Evolutionary conservation across 2,797 vertebrate genomes (phyloP).

Genomic region (Gambelia wislizenii): DNA sequence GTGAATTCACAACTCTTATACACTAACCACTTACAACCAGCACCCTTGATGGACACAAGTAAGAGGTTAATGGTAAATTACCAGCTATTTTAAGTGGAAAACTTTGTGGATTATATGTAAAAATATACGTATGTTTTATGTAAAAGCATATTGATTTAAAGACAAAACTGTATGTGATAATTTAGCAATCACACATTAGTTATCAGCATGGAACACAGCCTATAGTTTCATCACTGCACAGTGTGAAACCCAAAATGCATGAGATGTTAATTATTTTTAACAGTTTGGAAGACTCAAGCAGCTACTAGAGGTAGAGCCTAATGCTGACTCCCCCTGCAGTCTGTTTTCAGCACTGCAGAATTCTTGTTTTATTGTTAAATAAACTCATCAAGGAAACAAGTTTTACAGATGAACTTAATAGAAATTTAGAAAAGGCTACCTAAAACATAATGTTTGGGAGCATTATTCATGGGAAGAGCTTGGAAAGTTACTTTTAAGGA

Average conservation of each 20-base stretch:
- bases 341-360: background rate
- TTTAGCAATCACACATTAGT: background rate
- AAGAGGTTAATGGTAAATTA: background rate
- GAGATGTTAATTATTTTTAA: constrained; percentile 3
- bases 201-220: background rate
- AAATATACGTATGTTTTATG: background rate
- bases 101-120: background rate
- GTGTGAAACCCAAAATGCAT: background rate
- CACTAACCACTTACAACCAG: background rate
- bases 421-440: background rate
- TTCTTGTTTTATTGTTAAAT: background rate
- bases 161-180: background rate
- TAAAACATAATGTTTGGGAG: background rate
- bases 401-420: background rate
- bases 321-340: constrained; percentile 7
- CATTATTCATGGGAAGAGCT: background rate
- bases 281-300: background rate
- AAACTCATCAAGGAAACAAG: background rate
- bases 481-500: background rate
- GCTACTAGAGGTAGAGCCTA: background rate
- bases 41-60: background rate
- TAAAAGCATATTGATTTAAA: background rate
- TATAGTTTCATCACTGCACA: background rate
- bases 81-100: background rate
- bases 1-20: background rate